Evolutionary conservation across 2,888 invertebrate species (phyloP).

Genomic region (Caenorhabditis becei): DNA sequence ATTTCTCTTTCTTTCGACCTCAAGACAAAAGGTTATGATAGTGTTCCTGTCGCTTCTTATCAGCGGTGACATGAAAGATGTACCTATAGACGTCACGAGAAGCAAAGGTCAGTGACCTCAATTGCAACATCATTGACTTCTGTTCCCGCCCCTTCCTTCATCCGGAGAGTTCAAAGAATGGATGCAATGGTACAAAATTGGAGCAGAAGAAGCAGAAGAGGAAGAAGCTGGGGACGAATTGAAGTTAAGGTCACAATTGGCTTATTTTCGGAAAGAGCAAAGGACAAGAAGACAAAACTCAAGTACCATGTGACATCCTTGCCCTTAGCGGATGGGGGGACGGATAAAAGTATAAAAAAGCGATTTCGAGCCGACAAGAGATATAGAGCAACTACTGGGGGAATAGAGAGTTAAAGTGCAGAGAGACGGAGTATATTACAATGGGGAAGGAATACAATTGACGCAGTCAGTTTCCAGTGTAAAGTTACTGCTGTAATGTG

Average conservation of each 20-base stretch:
- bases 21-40: not conserved
- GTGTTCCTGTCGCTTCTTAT: not conserved
- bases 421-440: conserved; percentile 40
- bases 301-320: conserved; percentile 13
- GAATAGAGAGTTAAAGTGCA: conserved; percentile 1
- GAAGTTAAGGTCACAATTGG: not conserved
- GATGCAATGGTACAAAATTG: not conserved
- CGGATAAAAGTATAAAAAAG: conserved; percentile 10
- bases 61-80: conserved; percentile 38
- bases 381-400: conserved; percentile 17
- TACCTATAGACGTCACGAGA: conserved; percentile 33
- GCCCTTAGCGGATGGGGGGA: conserved; percentile 1
- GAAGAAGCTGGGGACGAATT: not conserved
- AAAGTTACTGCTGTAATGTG: conserved; percentile 32
- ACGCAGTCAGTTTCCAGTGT: conserved; percentile 30
- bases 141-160: not conserved
- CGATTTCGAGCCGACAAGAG: conserved; percentile 14
- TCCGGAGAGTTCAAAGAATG: conserved; percentile 5
- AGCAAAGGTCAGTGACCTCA: conserved; percentile 43
- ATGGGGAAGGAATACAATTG: conserved; percentile 46
- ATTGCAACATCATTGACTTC: conserved; percentile 36
- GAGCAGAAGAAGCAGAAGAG: not conserved
- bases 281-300: conserved; percentile 15
- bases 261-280: not conserved
- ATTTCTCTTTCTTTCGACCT: not conserved